Percentiles rank a stretch among this genome's conserved stretches.
phyloP scores from a whole-genome alignment of 2,113 vertebrate species.

The Toxostoma redivivum region DNA sequence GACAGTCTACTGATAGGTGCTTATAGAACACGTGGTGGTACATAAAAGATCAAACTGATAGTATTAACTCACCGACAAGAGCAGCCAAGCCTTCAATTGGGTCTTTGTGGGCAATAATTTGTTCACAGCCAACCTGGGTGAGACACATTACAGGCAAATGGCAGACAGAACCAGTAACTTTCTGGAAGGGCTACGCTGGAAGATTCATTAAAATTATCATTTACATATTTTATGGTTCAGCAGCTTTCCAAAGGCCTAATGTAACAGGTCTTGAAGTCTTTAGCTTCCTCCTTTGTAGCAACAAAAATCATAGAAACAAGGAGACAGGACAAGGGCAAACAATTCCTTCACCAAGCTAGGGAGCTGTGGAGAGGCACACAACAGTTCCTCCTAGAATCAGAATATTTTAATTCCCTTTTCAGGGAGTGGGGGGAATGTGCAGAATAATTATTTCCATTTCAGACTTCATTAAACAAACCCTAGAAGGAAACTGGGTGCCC shows the following conservation, averaged over 20 bases:
- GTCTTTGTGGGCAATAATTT: constrained; percentile 71
- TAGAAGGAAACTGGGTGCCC: not conserved
- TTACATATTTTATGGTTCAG: not conserved
- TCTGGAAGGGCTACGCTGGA: not conserved
- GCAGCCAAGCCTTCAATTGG: constrained; percentile 77
- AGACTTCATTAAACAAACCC: not conserved
- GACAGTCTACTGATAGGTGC: not conserved
- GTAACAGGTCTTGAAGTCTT: not conserved
- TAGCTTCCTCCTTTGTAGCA: not conserved
- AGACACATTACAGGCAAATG: not conserved
- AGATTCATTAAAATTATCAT: not conserved
- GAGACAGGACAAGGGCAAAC: not conserved
- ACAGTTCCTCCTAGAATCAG: not conserved
- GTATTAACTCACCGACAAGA: constrained; percentile 77
- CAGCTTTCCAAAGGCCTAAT: not conserved
- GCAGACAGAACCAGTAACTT: not conserved
- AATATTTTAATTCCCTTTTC: not conserved
- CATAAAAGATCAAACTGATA: not conserved
- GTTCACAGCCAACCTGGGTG: constrained; percentile 81
- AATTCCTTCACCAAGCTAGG: not conserved
- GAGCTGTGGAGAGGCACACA: not conserved
- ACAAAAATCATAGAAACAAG: not conserved
- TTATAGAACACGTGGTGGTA: not conserved
- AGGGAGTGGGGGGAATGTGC: not conserved
- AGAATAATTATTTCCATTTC: not conserved